Evolutionary conservation across 2,797 vertebrate species (phyloP), one percentile per base, ranked within the genome.

Genomic region (Galaxias olidus): DNA sequence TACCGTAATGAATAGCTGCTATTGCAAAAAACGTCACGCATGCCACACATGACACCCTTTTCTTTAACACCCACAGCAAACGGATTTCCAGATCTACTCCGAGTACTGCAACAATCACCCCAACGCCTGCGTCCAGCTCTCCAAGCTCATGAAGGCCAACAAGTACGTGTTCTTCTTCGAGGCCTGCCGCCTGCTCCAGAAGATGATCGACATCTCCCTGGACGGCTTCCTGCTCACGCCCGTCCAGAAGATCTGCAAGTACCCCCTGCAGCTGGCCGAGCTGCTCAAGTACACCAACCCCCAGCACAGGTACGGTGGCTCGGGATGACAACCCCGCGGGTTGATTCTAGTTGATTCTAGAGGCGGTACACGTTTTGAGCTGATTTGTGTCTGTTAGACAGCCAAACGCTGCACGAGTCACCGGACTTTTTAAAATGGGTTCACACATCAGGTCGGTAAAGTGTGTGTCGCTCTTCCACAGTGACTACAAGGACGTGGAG

Each of bases 41-140:
- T 17, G 18, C 13, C 8, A 40, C 14, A 45, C 14, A n/a, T n/a
- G 14, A 47, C 45, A 17, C 15, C 13, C 49, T 74, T 11, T 57
- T 43, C 13, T 15, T n/a, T 46, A 19, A 20, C 14, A 15, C 15
- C 53, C 11, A 43, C 77, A 98, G 96, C 95, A 98, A 94, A 96
- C 93, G 0, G 94, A 98, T 76, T 98, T 99, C 71, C 96, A 98
- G 92, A 98, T 99, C 73, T 98, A 99, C 79, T 99, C 96, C 0
- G 96, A 98, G 73, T 98, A 98, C 79, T 99, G 96, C 87, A 99
- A 98, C 93, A 98, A 98, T 88, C 96, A 98, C 81, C 96, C 96
- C 71, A 96, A 94, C 0, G 96, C 95, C 82, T 98, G 95, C 51
- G 45, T 94, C 74, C 96, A 98, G 88, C 93, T 99, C 53, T 94